phyloP scores from a whole-genome alignment of 2,888 invertebrate species.

The Phortica okadai region DNA sequence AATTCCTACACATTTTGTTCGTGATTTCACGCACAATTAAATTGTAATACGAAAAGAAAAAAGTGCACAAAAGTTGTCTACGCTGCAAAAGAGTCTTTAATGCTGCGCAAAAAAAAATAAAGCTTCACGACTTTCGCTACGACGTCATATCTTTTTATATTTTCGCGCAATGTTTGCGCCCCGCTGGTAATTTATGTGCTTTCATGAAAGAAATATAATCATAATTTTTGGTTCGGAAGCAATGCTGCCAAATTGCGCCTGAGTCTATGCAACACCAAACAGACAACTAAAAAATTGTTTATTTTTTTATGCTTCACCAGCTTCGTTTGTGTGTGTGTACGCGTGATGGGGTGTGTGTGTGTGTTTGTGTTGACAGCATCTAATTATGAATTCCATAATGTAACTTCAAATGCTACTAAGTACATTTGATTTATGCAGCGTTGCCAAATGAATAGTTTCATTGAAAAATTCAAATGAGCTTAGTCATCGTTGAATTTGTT shows the following conservation, averaged over 20 bases:
- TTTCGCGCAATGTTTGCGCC: not conserved
- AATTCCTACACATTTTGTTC: not conserved
- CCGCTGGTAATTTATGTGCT: not conserved
- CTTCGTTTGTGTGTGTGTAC: not conserved
- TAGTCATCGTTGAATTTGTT: not conserved
- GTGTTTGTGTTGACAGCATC: not conserved
- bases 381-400: not conserved
- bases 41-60: not conserved
- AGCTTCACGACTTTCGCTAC: conserved; percentile 32
- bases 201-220: not conserved
- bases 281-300: not conserved
- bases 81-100: conserved; percentile 37
- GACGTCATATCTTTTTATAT: not conserved
- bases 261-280: conserved; percentile 19
- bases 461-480: not conserved
- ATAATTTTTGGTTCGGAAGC: not conserved
- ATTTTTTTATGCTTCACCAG: not conserved
- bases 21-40: conserved; percentile 27
- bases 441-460: not conserved
- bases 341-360: not conserved
- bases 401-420: not conserved
- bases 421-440: conserved; percentile 5
- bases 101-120: not conserved
- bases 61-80: conserved; percentile 28
- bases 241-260: conserved; percentile 2